These are phyloP conservation scores for Ernsta delagoae DNA, from an alignment of 2,888 invertebrate genomes.

Conservation along the genomic window DNA sequence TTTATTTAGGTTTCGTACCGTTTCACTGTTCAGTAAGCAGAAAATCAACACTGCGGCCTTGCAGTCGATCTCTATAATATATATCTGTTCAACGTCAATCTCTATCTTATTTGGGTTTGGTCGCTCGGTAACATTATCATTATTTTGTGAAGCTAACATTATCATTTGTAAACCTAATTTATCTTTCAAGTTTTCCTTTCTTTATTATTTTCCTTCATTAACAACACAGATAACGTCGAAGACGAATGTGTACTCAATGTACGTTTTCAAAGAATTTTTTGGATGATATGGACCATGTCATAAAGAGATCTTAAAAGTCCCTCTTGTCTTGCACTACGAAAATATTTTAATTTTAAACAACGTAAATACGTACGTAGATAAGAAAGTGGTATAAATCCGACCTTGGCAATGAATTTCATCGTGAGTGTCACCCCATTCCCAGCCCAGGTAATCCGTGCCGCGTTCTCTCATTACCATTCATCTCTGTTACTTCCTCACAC, in stretches of 20 bases:
- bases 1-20: constrained; percentile 58
- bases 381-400: constrained; percentile 39
- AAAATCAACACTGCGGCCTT: constrained; percentile 44
- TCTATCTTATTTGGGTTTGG: too few relatives aligned
- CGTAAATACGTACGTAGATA: neutral
- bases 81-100: too few relatives aligned
- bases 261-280: too few relatives aligned
- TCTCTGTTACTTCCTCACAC: constrained; percentile 30
- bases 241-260: too few relatives aligned
- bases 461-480: constrained; percentile 29
- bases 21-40: constrained; percentile 51
- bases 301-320: neutral
- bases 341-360: neutral
- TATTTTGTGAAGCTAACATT: too few relatives aligned
- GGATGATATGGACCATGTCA: neutral
- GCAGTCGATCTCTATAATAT: constrained; percentile 36
- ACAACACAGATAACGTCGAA: too few relatives aligned
- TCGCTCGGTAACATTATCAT: too few relatives aligned
- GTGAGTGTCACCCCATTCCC: constrained; percentile 38
- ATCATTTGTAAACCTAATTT: too few relatives aligned
- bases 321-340: neutral
- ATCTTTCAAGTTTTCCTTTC: too few relatives aligned
- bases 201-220: too few relatives aligned
- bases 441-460: constrained; percentile 41
- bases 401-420: constrained; percentile 61